Evolutionary conservation across 2,888 invertebrate species (phyloP), one percentile per base, ranked within the genome.

Genomic region (Germaria angustata): DNA sequence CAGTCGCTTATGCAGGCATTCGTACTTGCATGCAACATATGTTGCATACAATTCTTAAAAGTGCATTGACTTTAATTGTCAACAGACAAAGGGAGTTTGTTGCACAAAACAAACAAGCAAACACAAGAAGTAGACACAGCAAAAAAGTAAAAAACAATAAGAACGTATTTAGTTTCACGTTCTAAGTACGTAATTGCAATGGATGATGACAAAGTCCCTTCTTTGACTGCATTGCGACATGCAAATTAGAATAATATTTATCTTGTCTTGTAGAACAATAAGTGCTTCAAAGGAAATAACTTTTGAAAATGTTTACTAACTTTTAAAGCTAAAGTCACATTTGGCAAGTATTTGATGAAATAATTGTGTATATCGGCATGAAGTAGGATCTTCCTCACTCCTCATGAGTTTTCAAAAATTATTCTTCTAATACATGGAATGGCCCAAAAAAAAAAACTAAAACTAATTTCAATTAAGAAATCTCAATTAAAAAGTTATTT

Each of bases 191-290:
- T 24, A 22, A 46, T 49, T 59, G 34, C 44, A 53, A 24, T 49
- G 34, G 28, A 66, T 59, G 63, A 46, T 68, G 68, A 80, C 69
- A 75, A 75, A 57, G 49, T 51, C 51, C 15, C 61, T 68, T 24
- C 71, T 76, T 76, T 65, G 57, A 76, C 80, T 81, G 80, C 80
- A 81, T 76, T 81, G 80, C 76, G 81, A 71, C 81, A 72, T 59
- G 36, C 55, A 69, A 44, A 44, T 80, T 71, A 51, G 49, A 77
- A 59, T 41, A 51, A 59, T 61, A 68, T 77, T 68, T 68, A 41
- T 55, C 13, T 51, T 51, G 39, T 49, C 11, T 57, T 11, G n/a
- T 61, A 17, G 44, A 41, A 28, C 15, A 36, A n/a, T 22, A 57
- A 36, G 36, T 22, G 15, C 22, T 24, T 49, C 7, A 32, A 66